Evolutionary conservation across 2,113 vertebrate species (phyloP), one percentile per base, ranked within the genome.

Genomic region (Cheirogaleus medius): DNA sequence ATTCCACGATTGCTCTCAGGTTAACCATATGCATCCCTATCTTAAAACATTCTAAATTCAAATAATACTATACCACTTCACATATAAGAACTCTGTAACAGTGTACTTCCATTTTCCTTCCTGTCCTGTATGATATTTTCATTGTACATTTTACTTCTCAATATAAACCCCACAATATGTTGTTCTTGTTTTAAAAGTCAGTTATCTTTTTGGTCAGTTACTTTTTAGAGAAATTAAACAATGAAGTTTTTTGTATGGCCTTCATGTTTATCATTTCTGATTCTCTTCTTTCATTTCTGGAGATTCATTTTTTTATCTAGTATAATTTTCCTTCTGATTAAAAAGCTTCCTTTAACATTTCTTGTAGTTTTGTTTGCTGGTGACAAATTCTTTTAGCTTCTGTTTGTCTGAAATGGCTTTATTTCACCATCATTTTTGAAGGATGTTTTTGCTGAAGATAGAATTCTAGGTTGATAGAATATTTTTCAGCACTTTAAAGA

Each of bases 141-240:
- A 17, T 20, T 8, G 6, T 34, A 23, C 49, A 11, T 52, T 66
- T 56, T 74, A 37, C 64, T 86, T 81, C 74, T 80, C 39, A 29
- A 1, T 63, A 64, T 18, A 63, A 64, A 29, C 63, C 20, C 81
- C 77, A 66, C 1, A 78, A 12, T 17, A 64, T 20, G 34, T 37
- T 47, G 25, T 74, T 78, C 54, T 37, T 71, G 49, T 87, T 92
- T 92, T 44, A 66, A 66, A 80, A 80, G 63, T 32, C 25, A 63
- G n/a, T 82, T 64, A 64, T 84, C 42, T 60, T 84, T 47, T 74
- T 17, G n/a, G 20, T 83, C 39, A 69, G 6, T 14, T 95, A 39
- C 76, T 37, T 49, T 49, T 58, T 47, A 39, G 20, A n/a, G 39
- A 74, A 66, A 44, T 52, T 81, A 54, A 87, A 81, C 3, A 14